Base-by-base conservation (phyloP, 2,113 vertebrate species). In the Ursus arctos region DNA sequence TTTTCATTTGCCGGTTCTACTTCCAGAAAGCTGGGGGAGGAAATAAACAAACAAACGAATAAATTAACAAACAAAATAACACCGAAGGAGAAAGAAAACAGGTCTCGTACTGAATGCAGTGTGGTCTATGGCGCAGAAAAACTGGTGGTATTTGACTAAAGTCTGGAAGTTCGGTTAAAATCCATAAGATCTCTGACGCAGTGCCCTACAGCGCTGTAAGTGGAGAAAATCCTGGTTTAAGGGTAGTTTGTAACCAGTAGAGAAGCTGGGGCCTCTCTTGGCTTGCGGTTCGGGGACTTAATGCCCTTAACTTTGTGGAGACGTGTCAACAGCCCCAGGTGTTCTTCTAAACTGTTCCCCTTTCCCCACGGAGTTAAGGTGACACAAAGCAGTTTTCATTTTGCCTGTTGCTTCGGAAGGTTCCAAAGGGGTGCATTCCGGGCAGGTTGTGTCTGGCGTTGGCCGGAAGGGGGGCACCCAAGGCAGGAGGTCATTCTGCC, bases 401-500 rank as follows among this genome's bases (percentile, higher is more conserved):
- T 57, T 90, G 61, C 85, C 92, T 28, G 63, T 59, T 77, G 90
- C 36, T 97, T 97, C 93, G 40, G 47, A 85, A 95, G 15, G 47
- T 63, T 92, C 80, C n/a, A 33, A 4, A 76, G 47, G 53, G 76
- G 40, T 33, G n/a, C 36, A 0, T 19, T 14, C 49, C 4, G 1
- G 74, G 86, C 86, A 65, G 0, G 13, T 5, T 26, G 22, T 6
- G 28, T 12, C 85, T 71, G 53, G 0, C 0, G 0, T 10, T 16
- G 72, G 76, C 69, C 3, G 3, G n/a, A 85, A 83, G 51, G 4
- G 28, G n/a, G 88, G 36, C 55, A 49, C 15, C 47, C 14, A 11
- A 79, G 61, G 53, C 28, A 28, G 67, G 77, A 24, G 80, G 22
- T 77, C n/a, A 7, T 6, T 81, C 53, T 89, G 65, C 74, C 84